Evolutionary conservation across 2,797 vertebrate genomes (phyloP), one percentile per base, ranked within the genome.

Genomic region (Syngnathus rostellatus): DNA sequence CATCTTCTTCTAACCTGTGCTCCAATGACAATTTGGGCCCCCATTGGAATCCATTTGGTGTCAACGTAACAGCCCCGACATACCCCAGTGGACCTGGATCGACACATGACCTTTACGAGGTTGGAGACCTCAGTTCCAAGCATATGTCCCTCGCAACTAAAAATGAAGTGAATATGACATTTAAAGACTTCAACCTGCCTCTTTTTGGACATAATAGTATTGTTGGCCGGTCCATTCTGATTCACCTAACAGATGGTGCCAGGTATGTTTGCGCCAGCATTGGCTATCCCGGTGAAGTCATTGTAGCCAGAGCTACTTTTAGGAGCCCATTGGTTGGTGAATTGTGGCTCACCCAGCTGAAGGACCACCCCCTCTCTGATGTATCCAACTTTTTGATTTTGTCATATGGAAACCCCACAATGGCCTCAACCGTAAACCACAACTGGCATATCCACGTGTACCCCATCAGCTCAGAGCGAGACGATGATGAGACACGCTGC

Each of bases 171-270:
- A 55, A 81, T 4, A 10, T 4, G 38, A 63, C 58, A 1, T 87
- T 90, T 55, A 66, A 0, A 0, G 93, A 94, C 80, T 92, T 84
- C 80, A 92, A 87, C 68, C 84, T 94, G 6, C 92, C 93, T 54
- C 82, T 94, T 1, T 94, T 91, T 78, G 92, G 92, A 54, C 61
- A 0, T 6, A 92, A 93, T 74, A 93, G 92, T 76, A 91, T 94
- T 3, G 83, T 93, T 1, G 92, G 92, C 21, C 91, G 91, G 9
- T 93, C 93, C 8, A 70, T 93, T 4, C 91, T 93, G 16, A 83
- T 93, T 62, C 91, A 91, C 63, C 43, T 53, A 43, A 41, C 53
- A 5, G 39, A 79, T 6, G 80, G 83, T 6, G 1, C 68, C 0
- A 82, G 89, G 57, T 86, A 81, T 76, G 83, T 68, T 38, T 94